These are phyloP conservation scores for Poecilia gillii DNA, from an alignment of 2,797 vertebrate species.

Conservation along the genomic window DNA sequence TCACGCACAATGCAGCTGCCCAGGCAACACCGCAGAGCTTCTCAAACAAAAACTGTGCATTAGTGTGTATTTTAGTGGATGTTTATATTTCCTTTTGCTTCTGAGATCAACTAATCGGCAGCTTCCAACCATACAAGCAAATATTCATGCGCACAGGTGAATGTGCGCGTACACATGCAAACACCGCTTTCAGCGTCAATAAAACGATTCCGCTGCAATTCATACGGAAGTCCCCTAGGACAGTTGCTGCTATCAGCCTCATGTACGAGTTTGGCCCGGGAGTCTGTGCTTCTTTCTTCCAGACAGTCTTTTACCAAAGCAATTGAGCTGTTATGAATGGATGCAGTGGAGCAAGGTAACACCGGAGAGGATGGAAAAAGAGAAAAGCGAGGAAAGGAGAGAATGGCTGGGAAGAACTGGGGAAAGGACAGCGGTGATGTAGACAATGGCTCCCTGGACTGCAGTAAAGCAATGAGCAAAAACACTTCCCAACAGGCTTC, in stretches of 20 bases:
- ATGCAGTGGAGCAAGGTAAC: slow-evolving; percentile 35
- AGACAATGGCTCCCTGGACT: slow-evolving; percentile 58
- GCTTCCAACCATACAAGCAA: slow-evolving; percentile 48
- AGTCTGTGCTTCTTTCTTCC: slow-evolving; percentile 39
- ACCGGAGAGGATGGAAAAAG: slow-evolving; percentile 3
- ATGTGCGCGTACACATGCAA: slow-evolving; percentile 17
- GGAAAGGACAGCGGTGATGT: slow-evolving; percentile 34
- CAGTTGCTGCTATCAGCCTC: slow-evolving; percentile 51
- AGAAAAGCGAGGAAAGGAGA: neutral
- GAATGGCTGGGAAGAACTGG: slow-evolving; percentile 8
- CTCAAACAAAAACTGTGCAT: slow-evolving; percentile 46
- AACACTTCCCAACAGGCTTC: slow-evolving; percentile 62
- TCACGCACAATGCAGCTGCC: slow-evolving; percentile 46
- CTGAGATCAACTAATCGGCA: slow-evolving; percentile 44
- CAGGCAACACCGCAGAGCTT: slow-evolving; percentile 51
- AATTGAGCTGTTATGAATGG: slow-evolving; percentile 53
- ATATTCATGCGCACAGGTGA: slow-evolving; percentile 57
- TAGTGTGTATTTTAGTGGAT: slow-evolving; percentile 25
- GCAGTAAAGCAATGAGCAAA: slow-evolving; percentile 56
- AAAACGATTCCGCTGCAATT: slow-evolving; percentile 43
- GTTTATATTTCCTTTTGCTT: slow-evolving; percentile 40
- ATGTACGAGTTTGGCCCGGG: slow-evolving; percentile 39
- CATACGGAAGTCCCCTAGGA: slow-evolving; percentile 47
- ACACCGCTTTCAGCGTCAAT: slow-evolving; percentile 3
- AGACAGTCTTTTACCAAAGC: slow-evolving; percentile 38